Conservation (phyloP, 1,140 invertebrate genomes). For the Rhyacophila brunnea region DNA sequence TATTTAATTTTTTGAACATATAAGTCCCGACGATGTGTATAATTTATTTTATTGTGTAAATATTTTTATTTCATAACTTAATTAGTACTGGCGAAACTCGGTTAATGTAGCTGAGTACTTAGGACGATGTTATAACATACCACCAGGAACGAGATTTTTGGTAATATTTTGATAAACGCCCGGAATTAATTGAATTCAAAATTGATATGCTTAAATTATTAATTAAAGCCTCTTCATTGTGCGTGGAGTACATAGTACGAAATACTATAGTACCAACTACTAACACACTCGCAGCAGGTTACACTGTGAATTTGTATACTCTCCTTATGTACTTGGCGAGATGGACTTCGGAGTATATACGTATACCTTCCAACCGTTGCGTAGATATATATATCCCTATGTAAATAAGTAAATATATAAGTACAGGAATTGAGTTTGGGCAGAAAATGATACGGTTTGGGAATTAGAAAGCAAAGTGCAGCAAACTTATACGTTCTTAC, state of each 20-base stretch:
- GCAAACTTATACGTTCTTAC: no score
- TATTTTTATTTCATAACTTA: no score
- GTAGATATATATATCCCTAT: conserved; percentile 21
- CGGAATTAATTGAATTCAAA: conserved; percentile 9
- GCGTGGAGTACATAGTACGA: no score
- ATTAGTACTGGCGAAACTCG: no score
- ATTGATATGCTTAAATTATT: conserved; percentile 8
- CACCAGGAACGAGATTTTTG: no score
- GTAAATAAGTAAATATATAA: conserved; percentile 31
- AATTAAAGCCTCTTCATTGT: conserved; percentile 9
- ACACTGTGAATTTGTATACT: conserved; percentile 9
- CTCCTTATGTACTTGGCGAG: conserved; percentile 5
- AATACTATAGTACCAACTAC: neutral
- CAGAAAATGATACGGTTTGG: conserved; percentile 13
- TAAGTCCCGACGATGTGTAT: no score
- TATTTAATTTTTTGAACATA: no score
- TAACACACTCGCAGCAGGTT: conserved; percentile 1
- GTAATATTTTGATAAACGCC: no score
- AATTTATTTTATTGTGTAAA: no score
- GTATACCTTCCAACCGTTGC: neutral
- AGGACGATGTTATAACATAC: no score
- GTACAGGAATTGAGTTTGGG: conserved; percentile 29
- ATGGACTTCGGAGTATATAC: conserved; percentile 10
- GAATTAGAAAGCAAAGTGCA: conserved; percentile 5
- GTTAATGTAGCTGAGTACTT: no score